phyloP scores from a whole-genome alignment of 2,797 vertebrate species.

The Rhinophrynus dorsalis region DNA sequence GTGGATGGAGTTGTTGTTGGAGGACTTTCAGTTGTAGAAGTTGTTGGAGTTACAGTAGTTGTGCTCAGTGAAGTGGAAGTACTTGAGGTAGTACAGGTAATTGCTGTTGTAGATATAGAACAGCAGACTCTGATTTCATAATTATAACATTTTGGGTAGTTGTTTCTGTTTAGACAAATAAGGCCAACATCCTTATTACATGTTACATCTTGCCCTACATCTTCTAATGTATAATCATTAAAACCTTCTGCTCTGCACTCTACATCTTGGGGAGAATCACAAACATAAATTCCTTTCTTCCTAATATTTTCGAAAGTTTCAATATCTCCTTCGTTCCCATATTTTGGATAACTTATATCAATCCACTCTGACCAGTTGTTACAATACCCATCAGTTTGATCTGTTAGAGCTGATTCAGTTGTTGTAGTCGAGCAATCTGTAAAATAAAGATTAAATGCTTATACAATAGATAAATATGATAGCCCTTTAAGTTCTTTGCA shows the following conservation, averaged over 20 bases:
- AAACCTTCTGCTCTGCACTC: conserved; percentile 66
- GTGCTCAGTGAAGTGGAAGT: too few species aligned
- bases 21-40: too few species aligned
- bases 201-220: conserved; percentile 56
- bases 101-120: too few species aligned
- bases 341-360: conserved; percentile 48
- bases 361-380: conserved; percentile 18
- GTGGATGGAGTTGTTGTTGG: too few species aligned
- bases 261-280: conserved; percentile 52
- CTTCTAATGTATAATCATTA: conserved; percentile 43
- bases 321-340: conserved; percentile 63
- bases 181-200: conserved; percentile 59
- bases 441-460: too few species aligned
- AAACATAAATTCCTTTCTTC: conserved; percentile 55
- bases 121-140: conserved; percentile 65
- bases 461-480: too few species aligned
- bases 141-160: conserved; percentile 64
- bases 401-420: too few species aligned
- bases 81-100: too few species aligned
- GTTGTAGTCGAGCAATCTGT: too few species aligned
- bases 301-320: conserved; percentile 62
- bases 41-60: too few species aligned
- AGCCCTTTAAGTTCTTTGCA: too few species aligned
- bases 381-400: too few species aligned
- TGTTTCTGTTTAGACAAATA: conserved; percentile 64